Evolutionary conservation across 2,113 vertebrate species (phyloP).

Genomic region (Apeltes quadracus): DNA sequence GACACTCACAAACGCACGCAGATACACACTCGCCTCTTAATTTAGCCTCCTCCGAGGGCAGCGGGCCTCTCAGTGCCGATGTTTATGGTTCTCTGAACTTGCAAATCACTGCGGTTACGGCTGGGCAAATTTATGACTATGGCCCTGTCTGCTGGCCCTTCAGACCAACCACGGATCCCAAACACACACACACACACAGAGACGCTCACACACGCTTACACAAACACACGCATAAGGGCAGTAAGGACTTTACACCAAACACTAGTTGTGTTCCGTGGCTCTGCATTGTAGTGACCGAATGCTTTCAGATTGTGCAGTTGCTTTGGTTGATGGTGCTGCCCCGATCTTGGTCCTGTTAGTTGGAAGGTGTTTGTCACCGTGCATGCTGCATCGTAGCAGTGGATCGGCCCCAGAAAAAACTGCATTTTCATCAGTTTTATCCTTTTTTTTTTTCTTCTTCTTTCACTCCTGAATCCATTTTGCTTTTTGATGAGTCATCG

Average conservation of each 20-base stretch:
- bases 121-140: slow-evolving; percentile 69
- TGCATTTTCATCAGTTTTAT: slow-evolving; percentile 24
- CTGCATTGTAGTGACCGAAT: neutral
- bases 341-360: no score
- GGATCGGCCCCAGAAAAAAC: slow-evolving; percentile 7
- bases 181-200: slow-evolving; percentile 33
- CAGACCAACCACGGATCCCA: slow-evolving; percentile 66
- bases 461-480: slow-evolving; percentile 38
- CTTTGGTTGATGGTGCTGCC: slow-evolving; percentile 3
- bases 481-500: slow-evolving; percentile 54
- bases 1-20: slow-evolving; percentile 15
- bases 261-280: no score
- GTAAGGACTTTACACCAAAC: no score
- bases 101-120: slow-evolving; percentile 76
- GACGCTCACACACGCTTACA: no score
- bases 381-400: neutral
- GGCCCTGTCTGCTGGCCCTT: slow-evolving; percentile 53
- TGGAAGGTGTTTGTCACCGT: slow-evolving; percentile 17
- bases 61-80: slow-evolving; percentile 55
- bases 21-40: slow-evolving; percentile 68
- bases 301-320: neutral
- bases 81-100: slow-evolving; percentile 79
- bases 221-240: no score
- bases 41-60: slow-evolving; percentile 62
- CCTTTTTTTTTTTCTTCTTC: slow-evolving; percentile 6